These are phyloP conservation scores for Phrynocephalus vlangalii DNA, from an alignment of 2,797 vertebrate genomes.

Conservation along the genomic window DNA sequence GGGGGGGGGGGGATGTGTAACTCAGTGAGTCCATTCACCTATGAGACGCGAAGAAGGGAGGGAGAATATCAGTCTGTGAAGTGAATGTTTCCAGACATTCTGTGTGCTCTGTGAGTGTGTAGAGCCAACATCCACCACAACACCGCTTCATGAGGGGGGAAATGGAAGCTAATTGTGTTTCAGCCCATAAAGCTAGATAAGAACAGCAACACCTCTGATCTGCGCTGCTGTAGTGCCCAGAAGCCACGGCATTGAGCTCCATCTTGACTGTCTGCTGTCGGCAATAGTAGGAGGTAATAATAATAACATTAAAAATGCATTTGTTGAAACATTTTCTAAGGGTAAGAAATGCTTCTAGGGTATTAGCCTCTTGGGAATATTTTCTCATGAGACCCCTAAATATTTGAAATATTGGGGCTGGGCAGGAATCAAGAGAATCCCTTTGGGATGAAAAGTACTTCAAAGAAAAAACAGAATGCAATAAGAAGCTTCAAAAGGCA, in stretches of 20 bases:
- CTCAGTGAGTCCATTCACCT: conserved; percentile 47
- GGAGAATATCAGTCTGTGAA: conserved; percentile 43
- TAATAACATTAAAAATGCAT: conserved; percentile 63
- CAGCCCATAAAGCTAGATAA: conserved; percentile 16
- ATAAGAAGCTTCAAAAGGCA: conserved; percentile 72
- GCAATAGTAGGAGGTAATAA: conserved; percentile 50
- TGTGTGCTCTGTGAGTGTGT: conserved; percentile 1
- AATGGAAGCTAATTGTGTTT: conserved; percentile 26
- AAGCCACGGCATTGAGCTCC: conserved; percentile 18
- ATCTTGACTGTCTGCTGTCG: conserved; percentile 61
- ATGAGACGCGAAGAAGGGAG: conserved; percentile 32
- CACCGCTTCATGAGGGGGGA: conserved; percentile 23
- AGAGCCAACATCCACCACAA: neutral
- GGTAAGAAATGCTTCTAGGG: conserved; percentile 68
- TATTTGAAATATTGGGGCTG: conserved; percentile 45
- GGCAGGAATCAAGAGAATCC: conserved; percentile 64
- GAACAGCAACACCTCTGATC: neutral
- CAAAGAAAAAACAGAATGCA: conserved; percentile 71
- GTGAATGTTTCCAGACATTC: conserved; percentile 26
- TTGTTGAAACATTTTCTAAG: conserved; percentile 58
- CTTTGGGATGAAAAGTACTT: conserved; percentile 68
- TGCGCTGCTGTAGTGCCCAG: conserved; percentile 22
- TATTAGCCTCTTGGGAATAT: conserved; percentile 62
- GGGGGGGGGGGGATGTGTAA: conserved; percentile 49
- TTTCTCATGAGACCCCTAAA: conserved; percentile 69